phyloP scores from a whole-genome alignment of 2,797 vertebrate species.

The Borostomias antarcticus region DNA sequence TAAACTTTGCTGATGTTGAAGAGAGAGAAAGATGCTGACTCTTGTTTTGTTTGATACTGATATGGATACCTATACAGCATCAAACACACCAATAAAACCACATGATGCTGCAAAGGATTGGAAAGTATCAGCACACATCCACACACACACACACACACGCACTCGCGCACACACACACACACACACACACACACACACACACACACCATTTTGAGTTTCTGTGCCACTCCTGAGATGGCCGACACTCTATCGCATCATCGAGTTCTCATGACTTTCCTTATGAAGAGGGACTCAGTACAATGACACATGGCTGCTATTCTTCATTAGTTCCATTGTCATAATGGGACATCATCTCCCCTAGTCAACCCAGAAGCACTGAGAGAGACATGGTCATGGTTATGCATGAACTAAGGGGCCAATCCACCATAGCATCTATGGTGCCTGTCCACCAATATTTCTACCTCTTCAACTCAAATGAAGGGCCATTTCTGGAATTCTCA shows the following conservation, averaged over 20 bases:
- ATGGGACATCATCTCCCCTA: neutral
- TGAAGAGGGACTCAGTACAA: no score
- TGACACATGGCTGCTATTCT: no score
- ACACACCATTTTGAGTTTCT: neutral
- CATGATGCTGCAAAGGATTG: neutral
- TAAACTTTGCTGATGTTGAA: neutral
- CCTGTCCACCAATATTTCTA: neutral
- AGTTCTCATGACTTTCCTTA: no score
- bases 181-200: no score
- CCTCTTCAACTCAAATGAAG: neutral
- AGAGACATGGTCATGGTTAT: no score
- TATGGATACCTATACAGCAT: neutral
- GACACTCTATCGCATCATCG: no score
- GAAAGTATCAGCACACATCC: neutral
- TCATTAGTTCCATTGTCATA: neutral
- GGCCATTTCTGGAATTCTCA: neutral
- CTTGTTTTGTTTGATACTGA: neutral
- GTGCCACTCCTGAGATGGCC: no score
- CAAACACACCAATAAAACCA: neutral
- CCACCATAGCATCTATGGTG: no score
- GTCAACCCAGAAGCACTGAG: no score
- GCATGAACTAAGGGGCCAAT: neutral
- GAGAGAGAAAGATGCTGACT: neutral
- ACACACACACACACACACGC: neutral
- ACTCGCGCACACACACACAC: no score